These are phyloP conservation scores for Therioaphis trifolii DNA, from an alignment of 2,888 invertebrate species.

Conservation along the genomic window DNA sequence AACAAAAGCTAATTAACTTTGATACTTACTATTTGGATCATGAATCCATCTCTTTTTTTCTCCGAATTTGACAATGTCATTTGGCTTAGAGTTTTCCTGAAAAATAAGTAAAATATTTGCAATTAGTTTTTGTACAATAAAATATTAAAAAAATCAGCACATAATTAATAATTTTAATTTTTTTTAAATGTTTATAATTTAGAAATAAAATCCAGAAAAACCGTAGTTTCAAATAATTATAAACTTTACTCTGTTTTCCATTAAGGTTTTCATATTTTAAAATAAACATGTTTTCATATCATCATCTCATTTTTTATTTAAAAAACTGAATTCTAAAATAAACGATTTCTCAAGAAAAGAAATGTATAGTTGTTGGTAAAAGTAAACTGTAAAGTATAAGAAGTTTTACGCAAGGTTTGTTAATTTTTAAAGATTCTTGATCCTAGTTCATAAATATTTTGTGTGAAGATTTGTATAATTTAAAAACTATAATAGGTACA, in stretches of 20 bases:
- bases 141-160: too few species aligned
- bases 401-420: not conserved
- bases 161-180: too few species aligned
- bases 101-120: conserved; percentile 66
- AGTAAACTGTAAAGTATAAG: not conserved
- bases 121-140: not conserved
- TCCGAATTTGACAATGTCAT: conserved; percentile 67
- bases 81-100: conserved; percentile 70
- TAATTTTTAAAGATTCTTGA: not conserved
- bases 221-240: too few species aligned
- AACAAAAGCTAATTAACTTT: conserved; percentile 38
- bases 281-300: conserved; percentile 20
- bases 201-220: not conserved
- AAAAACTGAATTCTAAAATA: not conserved
- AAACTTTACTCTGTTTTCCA: not conserved
- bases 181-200: not conserved
- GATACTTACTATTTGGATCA: conserved; percentile 79
- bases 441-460: not conserved
- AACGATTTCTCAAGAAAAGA: not conserved
- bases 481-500: not conserved
- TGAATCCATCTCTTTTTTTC: conserved; percentile 83
- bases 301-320: not conserved
- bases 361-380: not conserved
- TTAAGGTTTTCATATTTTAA: not conserved
- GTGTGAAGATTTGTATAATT: not conserved